Conservation (phyloP, 92 coral and sea anemone species). For the Heliopora coerulea region DNA sequence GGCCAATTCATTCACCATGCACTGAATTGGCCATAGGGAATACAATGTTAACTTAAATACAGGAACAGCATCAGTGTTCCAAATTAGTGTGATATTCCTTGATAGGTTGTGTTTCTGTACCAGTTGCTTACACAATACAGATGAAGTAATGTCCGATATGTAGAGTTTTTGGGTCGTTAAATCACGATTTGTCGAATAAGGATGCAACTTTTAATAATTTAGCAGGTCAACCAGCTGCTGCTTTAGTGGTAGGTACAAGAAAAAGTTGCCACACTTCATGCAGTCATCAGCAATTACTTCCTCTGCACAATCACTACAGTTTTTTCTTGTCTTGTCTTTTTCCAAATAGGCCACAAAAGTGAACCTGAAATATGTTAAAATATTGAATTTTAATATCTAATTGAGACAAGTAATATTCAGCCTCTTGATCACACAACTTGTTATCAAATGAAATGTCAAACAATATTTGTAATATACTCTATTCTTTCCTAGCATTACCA, state of each 20-base stretch:
- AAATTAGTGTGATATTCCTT: constrained; percentile 1
- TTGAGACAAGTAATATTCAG: too few species aligned
- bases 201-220: constrained; percentile 1
- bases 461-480: too few species aligned
- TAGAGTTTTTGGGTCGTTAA: background rate
- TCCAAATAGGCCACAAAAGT: too few species aligned
- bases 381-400: too few species aligned
- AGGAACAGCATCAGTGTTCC: constrained; percentile 16
- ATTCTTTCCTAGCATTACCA: too few species aligned
- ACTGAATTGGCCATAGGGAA: background rate
- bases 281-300: too few species aligned
- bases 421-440: too few species aligned
- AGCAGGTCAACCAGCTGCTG: constrained; percentile 1
- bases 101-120: constrained; percentile 3
- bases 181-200: constrained; percentile 7
- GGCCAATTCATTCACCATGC: constrained; percentile 13
- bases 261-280: too few species aligned
- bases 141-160: constrained; percentile 7
- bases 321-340: too few species aligned
- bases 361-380: too few species aligned
- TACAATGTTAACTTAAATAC: constrained; percentile 1
- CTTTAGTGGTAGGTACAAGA: constrained; percentile 3
- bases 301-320: too few species aligned
- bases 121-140: background rate
- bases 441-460: too few species aligned